Percentiles rank a stretch among this genome's conserved stretches.
phyloP scores from a whole-genome alignment of 2,888 invertebrate genomes.

The Frankliniella fusca region DNA sequence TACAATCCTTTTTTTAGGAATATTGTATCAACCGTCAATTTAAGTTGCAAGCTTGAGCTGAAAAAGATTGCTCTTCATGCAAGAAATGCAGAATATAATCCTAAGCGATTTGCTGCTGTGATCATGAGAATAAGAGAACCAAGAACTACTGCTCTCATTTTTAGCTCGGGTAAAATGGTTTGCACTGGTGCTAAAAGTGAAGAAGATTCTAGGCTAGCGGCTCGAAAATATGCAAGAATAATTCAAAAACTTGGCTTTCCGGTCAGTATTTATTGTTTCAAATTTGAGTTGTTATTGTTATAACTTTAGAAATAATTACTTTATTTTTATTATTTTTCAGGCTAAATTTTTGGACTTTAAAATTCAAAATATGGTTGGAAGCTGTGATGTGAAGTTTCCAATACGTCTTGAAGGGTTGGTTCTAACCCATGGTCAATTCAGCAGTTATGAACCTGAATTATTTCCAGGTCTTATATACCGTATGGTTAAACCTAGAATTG shows the following conservation, averaged over 20 bases:
- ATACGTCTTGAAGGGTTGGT: constrained; percentile 75
- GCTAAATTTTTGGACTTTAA: constrained; percentile 76
- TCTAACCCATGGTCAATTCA: constrained; percentile 76
- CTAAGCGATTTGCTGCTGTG: constrained; percentile 97
- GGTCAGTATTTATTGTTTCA: constrained; percentile 46
- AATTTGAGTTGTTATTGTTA: constrained; percentile 20
- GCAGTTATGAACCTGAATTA: constrained; percentile 63
- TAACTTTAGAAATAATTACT: neutral
- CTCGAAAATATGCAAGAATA: constrained; percentile 75
- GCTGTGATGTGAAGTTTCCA: constrained; percentile 82
- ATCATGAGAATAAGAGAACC: constrained; percentile 87
- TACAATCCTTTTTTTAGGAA: constrained; percentile 59
- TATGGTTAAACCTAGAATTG: constrained; percentile 64
- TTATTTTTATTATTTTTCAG: constrained; percentile 44
- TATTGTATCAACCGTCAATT: constrained; percentile 96
- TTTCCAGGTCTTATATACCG: constrained; percentile 66
- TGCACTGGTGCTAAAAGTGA: constrained; percentile 84
- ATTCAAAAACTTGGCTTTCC: constrained; percentile 76
- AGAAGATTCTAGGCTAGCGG: constrained; percentile 71
- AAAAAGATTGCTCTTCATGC: constrained; percentile 97
- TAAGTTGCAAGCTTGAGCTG: constrained; percentile 90
- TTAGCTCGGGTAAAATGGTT: constrained; percentile 83
- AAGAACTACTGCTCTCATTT: constrained; percentile 82
- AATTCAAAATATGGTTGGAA: constrained; percentile 83
- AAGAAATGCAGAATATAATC: constrained; percentile 98